These are phyloP conservation scores for Frankliniella fusca DNA, from an alignment of 2,888 invertebrate genomes.

Conservation along the genomic window DNA sequence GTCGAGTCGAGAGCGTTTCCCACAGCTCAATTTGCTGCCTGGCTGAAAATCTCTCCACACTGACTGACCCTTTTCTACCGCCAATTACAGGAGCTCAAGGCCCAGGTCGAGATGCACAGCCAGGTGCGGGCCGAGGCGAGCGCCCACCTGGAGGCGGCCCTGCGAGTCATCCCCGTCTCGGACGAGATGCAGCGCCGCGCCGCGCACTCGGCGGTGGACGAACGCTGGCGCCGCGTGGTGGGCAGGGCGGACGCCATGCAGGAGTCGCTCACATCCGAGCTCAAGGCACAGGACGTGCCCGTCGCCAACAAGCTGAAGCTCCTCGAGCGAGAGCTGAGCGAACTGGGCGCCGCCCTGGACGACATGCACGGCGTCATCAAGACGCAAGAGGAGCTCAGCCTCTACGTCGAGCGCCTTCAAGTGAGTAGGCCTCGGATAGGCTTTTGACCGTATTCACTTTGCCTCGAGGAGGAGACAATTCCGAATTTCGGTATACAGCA, in stretches of 20 bases:
- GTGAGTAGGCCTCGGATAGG: too few species aligned
- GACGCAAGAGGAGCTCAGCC: conserved; percentile 74
- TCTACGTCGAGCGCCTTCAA: conserved; percentile 76
- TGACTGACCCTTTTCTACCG: background rate
- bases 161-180: conserved; percentile 73
- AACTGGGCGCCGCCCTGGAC: conserved; percentile 65
- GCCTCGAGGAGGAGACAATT: too few species aligned
- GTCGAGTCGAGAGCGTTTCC: conserved; percentile 34
- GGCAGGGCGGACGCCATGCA: conserved; percentile 54
- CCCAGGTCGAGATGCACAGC: conserved; percentile 79
- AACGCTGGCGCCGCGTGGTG: conserved; percentile 37
- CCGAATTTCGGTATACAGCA: too few species aligned
- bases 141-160: conserved; percentile 68
- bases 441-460: too few species aligned
- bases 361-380: conserved; percentile 73
- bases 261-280: conserved; percentile 61
- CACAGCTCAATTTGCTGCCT: too few species aligned
- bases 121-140: conserved; percentile 69
- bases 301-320: conserved; percentile 69
- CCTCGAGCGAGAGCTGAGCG: conserved; percentile 71
- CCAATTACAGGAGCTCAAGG: conserved; percentile 71
- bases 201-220: conserved; percentile 30
- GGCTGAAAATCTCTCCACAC: too few species aligned
- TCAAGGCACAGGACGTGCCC: conserved; percentile 69
- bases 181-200: conserved; percentile 70